Percentiles rank a stretch among this genome's conserved stretches.
These are phyloP conservation scores for Mirza zaza DNA, from an alignment of 2,113 vertebrate species.

Conservation along the genomic window DNA sequence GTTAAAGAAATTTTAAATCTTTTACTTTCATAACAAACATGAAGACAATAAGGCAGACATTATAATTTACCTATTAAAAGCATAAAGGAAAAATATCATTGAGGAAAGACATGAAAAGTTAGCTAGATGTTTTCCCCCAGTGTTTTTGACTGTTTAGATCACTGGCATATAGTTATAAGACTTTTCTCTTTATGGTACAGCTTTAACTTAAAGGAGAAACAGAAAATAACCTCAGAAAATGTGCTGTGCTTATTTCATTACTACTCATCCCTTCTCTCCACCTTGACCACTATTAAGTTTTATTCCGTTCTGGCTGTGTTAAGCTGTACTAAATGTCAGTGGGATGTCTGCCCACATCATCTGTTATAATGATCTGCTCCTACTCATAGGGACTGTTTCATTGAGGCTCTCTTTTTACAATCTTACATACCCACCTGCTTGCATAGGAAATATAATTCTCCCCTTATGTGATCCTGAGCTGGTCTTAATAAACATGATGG, in stretches of 20 bases:
- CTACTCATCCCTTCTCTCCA: slow-evolving; percentile 55
- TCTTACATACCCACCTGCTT: slow-evolving; percentile 68
- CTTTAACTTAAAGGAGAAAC: not conserved
- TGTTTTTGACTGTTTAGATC: not conserved
- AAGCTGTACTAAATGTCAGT: slow-evolving; percentile 72
- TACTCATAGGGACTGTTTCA: slow-evolving; percentile 42
- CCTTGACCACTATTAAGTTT: slow-evolving; percentile 73
- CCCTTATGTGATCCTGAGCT: slow-evolving; percentile 71
- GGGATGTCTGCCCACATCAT: slow-evolving; percentile 62
- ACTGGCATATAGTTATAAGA: not conserved
- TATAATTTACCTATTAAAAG: not conserved
- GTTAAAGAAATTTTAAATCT: not conserved
- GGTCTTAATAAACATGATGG: slow-evolving; percentile 74
- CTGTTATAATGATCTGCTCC: slow-evolving; percentile 63
- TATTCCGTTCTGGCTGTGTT: slow-evolving; percentile 67
- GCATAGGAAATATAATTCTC: slow-evolving; percentile 67
- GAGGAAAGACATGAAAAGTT: not conserved
- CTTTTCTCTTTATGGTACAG: not conserved
- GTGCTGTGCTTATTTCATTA: slow-evolving; percentile 41
- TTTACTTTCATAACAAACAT: not conserved
- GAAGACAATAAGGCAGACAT: not conserved
- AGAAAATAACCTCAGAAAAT: not conserved
- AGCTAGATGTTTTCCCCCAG: not conserved
- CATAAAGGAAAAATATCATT: not conserved
- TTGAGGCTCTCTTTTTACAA: slow-evolving; percentile 65